Conservation (phyloP, 2,113 vertebrate species). For the Acanthisitta chloris region DNA sequence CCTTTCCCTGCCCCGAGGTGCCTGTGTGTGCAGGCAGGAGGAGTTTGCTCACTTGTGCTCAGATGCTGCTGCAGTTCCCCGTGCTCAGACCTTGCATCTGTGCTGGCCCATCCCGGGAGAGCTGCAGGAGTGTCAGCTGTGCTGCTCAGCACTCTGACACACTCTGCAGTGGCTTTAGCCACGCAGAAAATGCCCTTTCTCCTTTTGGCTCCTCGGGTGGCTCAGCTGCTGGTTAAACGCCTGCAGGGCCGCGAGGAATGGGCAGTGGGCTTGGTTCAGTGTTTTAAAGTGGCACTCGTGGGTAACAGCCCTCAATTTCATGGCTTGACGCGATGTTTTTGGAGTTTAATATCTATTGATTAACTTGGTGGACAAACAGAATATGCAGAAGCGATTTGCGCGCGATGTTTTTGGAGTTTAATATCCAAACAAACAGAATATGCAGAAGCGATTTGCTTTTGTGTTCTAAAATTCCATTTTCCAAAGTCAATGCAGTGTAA, state of each 20-base stretch:
- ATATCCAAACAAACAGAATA: too few species aligned
- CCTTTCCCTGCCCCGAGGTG: accelerated
- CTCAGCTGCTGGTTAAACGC: neutral
- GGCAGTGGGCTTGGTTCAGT: neutral
- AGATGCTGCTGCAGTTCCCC: neutral
- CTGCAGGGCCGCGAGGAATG: neutral
- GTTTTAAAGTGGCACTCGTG: neutral
- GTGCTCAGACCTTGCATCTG: neutral
- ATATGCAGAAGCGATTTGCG: too few species aligned
- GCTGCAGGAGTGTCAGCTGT: neutral
- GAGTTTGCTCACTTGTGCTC: neutral
- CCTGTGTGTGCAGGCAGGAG: accelerated
- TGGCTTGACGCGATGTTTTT: too few species aligned
- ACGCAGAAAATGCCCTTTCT: neutral
- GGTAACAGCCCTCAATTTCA: neutral
- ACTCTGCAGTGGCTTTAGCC: neutral
- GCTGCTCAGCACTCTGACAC: accelerated
- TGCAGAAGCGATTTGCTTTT: neutral
- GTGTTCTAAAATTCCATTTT: neutral
- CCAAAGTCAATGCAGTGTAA: neutral
- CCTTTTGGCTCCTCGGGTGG: neutral
- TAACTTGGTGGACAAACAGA: too few species aligned
- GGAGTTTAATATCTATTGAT: too few species aligned
- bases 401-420: too few species aligned
- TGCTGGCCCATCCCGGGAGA: accelerated